Conservation (phyloP, 2,113 vertebrate genomes). For the Gobio gobio region DNA sequence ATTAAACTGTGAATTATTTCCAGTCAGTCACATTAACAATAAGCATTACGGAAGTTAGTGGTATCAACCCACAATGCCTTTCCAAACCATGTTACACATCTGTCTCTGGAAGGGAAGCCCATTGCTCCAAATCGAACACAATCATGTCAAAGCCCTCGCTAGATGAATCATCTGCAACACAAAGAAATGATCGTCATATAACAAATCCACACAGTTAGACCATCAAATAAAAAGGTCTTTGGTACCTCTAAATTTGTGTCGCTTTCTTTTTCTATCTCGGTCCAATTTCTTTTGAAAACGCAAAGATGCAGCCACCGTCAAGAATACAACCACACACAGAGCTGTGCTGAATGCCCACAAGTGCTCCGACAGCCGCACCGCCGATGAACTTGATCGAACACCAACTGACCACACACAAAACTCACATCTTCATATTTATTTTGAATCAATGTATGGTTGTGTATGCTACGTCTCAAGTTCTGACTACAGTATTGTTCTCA, state of each 20-base stretch:
- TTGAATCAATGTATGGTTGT: not conserved
- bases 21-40: not conserved
- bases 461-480: not conserved
- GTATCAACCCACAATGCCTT: not conserved
- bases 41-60: not conserved
- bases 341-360: constrained; percentile 71
- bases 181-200: not conserved
- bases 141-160: constrained; percentile 37
- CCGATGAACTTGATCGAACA: not conserved
- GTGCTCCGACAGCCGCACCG: constrained; percentile 47
- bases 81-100: constrained; percentile 54
- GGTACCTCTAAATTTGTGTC: constrained; percentile 8
- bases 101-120: constrained; percentile 48
- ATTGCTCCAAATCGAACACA: not conserved
- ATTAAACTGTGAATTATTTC: not conserved
- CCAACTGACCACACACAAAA: constrained; percentile 46
- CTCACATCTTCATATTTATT: not conserved
- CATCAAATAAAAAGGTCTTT: not conserved
- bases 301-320: constrained; percentile 63
- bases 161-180: constrained; percentile 36
- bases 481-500: not conserved
- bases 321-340: constrained; percentile 65
- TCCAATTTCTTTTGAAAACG: constrained; percentile 71
- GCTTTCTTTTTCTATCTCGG: constrained; percentile 35
- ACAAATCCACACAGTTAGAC: not conserved